Evolutionary conservation across 1,140 invertebrate species (phyloP), one percentile per base, ranked within the genome.

Genomic region (Trichonephila clavata): DNA sequence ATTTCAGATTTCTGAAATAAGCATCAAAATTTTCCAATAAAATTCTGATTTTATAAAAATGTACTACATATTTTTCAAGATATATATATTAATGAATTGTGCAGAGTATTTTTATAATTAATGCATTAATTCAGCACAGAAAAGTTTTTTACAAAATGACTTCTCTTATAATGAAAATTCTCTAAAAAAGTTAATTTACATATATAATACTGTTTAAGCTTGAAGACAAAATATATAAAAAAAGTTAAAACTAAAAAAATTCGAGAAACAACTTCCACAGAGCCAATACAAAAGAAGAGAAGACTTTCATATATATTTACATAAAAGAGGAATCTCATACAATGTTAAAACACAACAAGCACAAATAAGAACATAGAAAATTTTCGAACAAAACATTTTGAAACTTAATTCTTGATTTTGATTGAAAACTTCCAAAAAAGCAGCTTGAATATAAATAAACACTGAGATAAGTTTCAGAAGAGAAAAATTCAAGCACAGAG

Each of bases 401-500:
- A 50, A 50, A 50, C 50, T 10, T 50, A 50, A 50, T 50, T 50
- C 50, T 50, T 13, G 50, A 50, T 50, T 50, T 50, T 50, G 50
- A 50, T 50, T 50, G 50, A 50, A 50, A 50, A 50, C 10, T 43
- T 39, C 32, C 14, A 16, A 83, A n/a, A 57, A n/a, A 27, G 50
- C 21, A 84, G 21, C n/a, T n/a, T 59, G 21, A 81, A 50, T 50
- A 50, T 50, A 50, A 81, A 50, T 81, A 81, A 59, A 57, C n/a
- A 84, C 1, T 24, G 16, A 39, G 71, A 77, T 27, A 77, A 77
- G 18, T 77, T 77, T 77, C 60, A 63, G 6, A 43, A 80, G 65
- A 32, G 24, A 80, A 90, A 80, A 21, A 59, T 59, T 71, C 57
- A 90, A 77, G 71, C 71, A 80, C 32, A 59, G n/a, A 90, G 88